Percentiles rank a stretch among this genome's conserved stretches.
phyloP scores from a whole-genome alignment of 2,113 vertebrate species.

The Eulemur rufifrons region DNA sequence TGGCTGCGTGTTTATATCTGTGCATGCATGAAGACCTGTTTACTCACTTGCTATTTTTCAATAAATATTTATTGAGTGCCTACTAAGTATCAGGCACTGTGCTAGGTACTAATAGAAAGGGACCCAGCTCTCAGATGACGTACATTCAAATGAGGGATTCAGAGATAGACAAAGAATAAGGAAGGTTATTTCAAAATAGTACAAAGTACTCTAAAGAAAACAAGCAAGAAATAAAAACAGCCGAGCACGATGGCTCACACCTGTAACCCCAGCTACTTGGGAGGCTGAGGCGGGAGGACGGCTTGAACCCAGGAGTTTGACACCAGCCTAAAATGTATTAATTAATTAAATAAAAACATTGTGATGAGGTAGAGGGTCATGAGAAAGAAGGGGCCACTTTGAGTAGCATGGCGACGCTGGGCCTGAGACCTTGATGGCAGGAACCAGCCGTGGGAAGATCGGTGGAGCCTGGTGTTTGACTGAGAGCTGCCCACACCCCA shows the following conservation, averaged over 20 bases:
- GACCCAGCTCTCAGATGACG: background rate
- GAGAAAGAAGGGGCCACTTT: background rate
- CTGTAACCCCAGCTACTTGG: background rate
- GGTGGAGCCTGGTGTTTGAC: accelerated
- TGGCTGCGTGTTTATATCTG: accelerated
- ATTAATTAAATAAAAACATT: no score
- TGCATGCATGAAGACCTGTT: background rate
- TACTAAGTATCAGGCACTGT: background rate
- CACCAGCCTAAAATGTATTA: background rate
- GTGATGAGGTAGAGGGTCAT: no score
- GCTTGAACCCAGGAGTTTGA: background rate
- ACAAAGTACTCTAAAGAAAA: background rate
- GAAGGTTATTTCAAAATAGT: background rate
- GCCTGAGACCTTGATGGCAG: background rate
- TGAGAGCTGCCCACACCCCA: accelerated
- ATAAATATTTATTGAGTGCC: background rate
- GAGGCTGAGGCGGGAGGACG: background rate
- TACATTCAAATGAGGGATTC: background rate
- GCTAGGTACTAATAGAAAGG: background rate
- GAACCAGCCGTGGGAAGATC: no score
- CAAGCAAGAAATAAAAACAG: background rate
- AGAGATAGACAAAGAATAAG: background rate
- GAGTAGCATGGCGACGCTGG: accelerated
- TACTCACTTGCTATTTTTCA: background rate
- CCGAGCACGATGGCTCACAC: accelerated